phyloP scores from a whole-genome alignment of 2,113 vertebrate genomes.

The Acanthisitta chloris region DNA sequence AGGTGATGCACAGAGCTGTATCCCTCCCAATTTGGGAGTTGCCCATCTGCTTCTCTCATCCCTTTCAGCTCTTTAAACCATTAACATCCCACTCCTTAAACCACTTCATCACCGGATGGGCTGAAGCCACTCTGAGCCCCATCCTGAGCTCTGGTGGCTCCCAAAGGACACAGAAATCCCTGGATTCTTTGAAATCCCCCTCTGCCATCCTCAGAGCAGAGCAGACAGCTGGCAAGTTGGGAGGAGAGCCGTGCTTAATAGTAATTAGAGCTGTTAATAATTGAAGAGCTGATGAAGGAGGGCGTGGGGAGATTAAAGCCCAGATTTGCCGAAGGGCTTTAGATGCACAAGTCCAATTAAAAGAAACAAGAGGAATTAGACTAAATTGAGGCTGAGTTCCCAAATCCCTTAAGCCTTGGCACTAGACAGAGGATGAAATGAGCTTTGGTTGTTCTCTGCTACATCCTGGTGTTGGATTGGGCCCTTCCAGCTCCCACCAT shows the following conservation, averaged over 20 bases:
- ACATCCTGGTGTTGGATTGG: rapidly evolving
- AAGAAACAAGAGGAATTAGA: not conserved
- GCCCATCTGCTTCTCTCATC: not conserved
- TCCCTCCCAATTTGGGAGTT: not conserved
- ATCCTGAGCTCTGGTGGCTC: not conserved
- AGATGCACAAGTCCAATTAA: not conserved
- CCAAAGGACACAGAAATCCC: not conserved
- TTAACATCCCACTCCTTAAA: not conserved
- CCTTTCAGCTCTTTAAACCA: not conserved
- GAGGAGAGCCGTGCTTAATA: not conserved
- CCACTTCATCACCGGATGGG: not conserved
- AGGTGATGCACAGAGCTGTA: not conserved
- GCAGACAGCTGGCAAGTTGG: not conserved
- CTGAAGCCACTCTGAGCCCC: not conserved
- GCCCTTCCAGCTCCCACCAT: rapidly evolving
- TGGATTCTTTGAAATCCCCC: not conserved
- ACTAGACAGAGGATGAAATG: rapidly evolving
- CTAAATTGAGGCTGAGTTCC: not conserved
- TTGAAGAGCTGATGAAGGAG: not conserved
- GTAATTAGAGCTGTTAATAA: conserved; percentile 46
- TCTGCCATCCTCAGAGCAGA: not conserved
- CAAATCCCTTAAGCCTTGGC: not conserved
- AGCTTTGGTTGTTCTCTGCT: not conserved
- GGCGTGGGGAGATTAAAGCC: not conserved
- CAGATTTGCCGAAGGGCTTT: conserved; percentile 1